phyloP scores from a whole-genome alignment of 2,113 vertebrate species.

The Menura novaehollandiae region DNA sequence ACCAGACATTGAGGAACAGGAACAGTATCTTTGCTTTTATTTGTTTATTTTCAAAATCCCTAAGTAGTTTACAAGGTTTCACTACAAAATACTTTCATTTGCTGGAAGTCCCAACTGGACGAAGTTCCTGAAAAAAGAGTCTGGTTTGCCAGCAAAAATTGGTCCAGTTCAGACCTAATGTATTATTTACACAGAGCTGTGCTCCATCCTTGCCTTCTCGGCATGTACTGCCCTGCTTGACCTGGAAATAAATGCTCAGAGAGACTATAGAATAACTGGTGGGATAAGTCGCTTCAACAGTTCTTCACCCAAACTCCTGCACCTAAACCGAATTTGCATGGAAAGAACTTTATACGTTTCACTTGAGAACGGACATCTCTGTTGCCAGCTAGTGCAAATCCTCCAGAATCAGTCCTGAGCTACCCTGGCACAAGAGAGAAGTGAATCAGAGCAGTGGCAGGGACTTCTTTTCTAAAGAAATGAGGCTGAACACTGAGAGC shows the following conservation, averaged over 20 bases:
- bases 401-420: background rate
- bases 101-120: background rate
- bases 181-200: slow-evolving; percentile 35
- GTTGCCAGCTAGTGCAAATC: background rate
- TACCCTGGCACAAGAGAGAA: background rate
- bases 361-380: background rate
- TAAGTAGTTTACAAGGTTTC: slow-evolving; percentile 22
- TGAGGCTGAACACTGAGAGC: background rate
- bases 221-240: background rate
- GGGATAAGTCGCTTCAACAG: background rate
- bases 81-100: slow-evolving; percentile 17
- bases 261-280: slow-evolving; percentile 21
- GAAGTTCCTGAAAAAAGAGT: background rate
- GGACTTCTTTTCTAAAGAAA: background rate
- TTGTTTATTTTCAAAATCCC: slow-evolving; percentile 4
- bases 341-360: background rate
- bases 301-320: background rate
- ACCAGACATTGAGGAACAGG: background rate
- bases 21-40: background rate
- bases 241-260: slow-evolving; percentile 38
- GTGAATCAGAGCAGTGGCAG: rapidly evolving
- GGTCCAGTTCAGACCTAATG: background rate
- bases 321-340: background rate
- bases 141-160: slow-evolving; percentile 14
- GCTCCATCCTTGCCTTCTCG: background rate